phyloP scores from a whole-genome alignment of 2,888 invertebrate species.

The Ectobius pallidus region DNA sequence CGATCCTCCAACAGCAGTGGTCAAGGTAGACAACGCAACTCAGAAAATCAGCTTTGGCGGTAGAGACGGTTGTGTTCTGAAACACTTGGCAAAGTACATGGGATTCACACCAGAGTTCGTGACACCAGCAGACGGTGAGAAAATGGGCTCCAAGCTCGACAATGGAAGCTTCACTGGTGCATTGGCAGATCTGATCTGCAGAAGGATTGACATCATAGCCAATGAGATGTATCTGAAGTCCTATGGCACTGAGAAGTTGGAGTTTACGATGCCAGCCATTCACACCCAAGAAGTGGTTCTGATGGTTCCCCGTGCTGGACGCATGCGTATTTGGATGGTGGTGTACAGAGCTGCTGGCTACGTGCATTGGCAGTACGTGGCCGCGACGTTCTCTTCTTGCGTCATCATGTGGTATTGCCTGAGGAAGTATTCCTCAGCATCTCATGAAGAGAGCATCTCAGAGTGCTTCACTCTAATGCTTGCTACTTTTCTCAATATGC shows the following conservation, averaged over 20 bases:
- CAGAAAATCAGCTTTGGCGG: not conserved
- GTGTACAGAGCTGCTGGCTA: not conserved
- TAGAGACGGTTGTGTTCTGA: not conserved
- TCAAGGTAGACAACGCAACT: not conserved
- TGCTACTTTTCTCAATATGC: not conserved
- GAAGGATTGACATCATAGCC: not conserved
- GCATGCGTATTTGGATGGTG: not conserved
- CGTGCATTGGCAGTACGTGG: not conserved
- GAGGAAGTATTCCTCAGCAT: not conserved
- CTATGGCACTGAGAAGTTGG: not conserved
- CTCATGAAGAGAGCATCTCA: too few species aligned
- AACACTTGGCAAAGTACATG: not conserved
- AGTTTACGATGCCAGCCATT: not conserved
- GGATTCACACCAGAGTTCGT: not conserved
- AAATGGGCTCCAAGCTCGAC: not conserved
- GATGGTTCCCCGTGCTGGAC: not conserved
- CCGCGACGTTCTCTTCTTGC: not conserved
- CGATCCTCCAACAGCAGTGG: not conserved
- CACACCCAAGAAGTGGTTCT: not conserved
- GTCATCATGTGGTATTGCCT: not conserved
- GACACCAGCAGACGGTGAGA: not conserved
- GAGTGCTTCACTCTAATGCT: not conserved
- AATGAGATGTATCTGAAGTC: not conserved
- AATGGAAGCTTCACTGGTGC: not conserved
- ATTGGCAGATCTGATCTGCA: not conserved